Percentiles rank a stretch among this genome's conserved stretches.
Evolutionary conservation across 30 jellyfish, hydroid and myxozoan genomes (phyloP).

Genomic region (Turritopsis rubra): DNA sequence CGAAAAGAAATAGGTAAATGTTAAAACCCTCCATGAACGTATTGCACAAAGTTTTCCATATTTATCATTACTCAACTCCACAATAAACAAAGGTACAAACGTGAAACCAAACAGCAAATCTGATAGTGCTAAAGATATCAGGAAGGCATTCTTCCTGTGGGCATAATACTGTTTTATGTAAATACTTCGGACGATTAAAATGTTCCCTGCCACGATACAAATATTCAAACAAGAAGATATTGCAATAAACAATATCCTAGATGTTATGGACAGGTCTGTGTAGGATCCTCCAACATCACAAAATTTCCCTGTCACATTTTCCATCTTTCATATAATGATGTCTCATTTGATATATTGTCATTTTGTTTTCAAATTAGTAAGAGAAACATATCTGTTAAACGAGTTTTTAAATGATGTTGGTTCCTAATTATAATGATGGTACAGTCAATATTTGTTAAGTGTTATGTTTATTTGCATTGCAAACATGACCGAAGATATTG

Average conservation of each 20-base stretch:
- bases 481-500: background rate
- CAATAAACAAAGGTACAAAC: conserved; percentile 18
- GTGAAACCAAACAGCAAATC: conserved; percentile 26
- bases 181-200: background rate
- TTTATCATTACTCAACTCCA: conserved; percentile 2
- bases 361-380: background rate
- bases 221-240: conserved; percentile 1
- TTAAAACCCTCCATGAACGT: conserved; percentile 37
- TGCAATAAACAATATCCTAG: background rate
- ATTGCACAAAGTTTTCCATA: background rate
- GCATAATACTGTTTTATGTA: background rate
- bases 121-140: conserved; percentile 7
- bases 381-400: background rate
- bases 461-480: background rate
- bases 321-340: background rate
- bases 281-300: conserved; percentile 16
- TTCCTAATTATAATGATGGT: background rate
- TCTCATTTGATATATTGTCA: background rate
- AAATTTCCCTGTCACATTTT: conserved; percentile 8
- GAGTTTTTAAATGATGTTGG: background rate
- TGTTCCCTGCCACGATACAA: background rate
- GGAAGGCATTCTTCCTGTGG: conserved; percentile 6
- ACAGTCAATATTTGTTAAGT: background rate
- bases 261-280: conserved; percentile 4
- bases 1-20: conserved; percentile 25